These are phyloP conservation scores for Probaryconus sp. DNA, from an alignment of 1,140 invertebrate species.

Conservation along the genomic window DNA sequence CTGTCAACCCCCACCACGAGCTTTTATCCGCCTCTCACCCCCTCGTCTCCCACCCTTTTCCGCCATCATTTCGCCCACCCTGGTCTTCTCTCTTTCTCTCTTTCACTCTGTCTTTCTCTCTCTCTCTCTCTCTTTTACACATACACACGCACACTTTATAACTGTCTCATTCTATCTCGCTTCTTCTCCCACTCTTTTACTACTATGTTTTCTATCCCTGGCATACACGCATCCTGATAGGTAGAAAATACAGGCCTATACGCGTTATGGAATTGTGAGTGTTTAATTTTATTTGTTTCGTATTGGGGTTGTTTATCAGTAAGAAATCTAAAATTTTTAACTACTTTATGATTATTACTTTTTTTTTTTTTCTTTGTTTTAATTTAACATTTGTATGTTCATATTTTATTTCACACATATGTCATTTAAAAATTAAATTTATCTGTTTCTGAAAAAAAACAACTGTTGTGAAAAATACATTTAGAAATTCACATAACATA, in stretches of 20 bases:
- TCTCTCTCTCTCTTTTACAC: constrained; percentile 74
- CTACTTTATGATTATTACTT: neutral
- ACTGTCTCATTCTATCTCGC: no score
- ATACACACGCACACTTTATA: constrained; percentile 72
- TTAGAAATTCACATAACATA: neutral
- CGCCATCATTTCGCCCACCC: constrained; percentile 66
- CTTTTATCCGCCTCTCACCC: constrained; percentile 67
- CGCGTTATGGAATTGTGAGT: constrained; percentile 55
- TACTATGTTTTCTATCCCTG: constrained; percentile 75
- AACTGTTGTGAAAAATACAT: constrained; percentile 15
- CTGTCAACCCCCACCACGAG: constrained; percentile 75
- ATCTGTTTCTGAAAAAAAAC: constrained; percentile 15
- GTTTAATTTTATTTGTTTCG: constrained; percentile 49
- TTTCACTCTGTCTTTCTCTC: constrained; percentile 67
- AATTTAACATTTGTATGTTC: no score
- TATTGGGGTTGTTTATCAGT: neutral
- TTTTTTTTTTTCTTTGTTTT: constrained; percentile 1
- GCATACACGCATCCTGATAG: constrained; percentile 72
- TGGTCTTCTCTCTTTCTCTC: constrained; percentile 67
- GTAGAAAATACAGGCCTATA: constrained; percentile 60
- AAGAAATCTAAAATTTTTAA: neutral
- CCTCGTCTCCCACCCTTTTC: constrained; percentile 64
- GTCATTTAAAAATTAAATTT: no score
- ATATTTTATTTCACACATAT: no score
- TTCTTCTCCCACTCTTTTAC: constrained; percentile 68